Percentiles rank a stretch among this genome's conserved stretches.
Evolutionary conservation across 2,113 vertebrate genomes (phyloP).

Genomic region (Lasiurus cinereus): DNA sequence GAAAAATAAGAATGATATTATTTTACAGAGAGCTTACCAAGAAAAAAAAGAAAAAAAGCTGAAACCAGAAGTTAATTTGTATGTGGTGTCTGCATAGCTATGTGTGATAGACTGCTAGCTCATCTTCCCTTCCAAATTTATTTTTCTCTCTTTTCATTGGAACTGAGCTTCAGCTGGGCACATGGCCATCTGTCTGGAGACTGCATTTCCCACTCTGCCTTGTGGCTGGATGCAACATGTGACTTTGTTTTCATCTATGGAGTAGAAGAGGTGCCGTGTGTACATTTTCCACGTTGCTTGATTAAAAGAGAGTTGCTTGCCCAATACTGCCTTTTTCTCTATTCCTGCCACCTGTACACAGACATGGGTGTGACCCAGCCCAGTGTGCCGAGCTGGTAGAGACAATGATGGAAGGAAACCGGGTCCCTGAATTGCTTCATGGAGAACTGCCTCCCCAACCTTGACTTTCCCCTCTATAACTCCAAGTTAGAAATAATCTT

Average conservation of each 20-base stretch:
- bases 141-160: slow-evolving; percentile 61
- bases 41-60: neutral
- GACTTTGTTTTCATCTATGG: slow-evolving; percentile 20
- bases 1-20: slow-evolving; percentile 46
- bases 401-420: neutral
- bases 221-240: neutral
- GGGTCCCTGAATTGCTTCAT: neutral
- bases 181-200: slow-evolving; percentile 43
- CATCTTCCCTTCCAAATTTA: slow-evolving; percentile 37
- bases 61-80: slow-evolving; percentile 52
- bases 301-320: slow-evolving; percentile 11
- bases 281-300: slow-evolving; percentile 5
- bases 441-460: neutral
- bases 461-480: neutral
- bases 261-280: neutral
- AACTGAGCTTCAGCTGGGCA: slow-evolving; percentile 46
- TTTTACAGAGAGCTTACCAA: slow-evolving; percentile 7
- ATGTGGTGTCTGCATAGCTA: slow-evolving; percentile 41
- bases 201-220: slow-evolving; percentile 58
- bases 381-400: neutral
- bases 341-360: neutral
- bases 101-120: slow-evolving; percentile 36
- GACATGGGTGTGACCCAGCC: neutral
- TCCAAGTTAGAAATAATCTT: slow-evolving; percentile 30
- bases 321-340: neutral